Evolutionary conservation across 1,140 invertebrate genomes (phyloP).

Genomic region (Nephotettix cincticeps): DNA sequence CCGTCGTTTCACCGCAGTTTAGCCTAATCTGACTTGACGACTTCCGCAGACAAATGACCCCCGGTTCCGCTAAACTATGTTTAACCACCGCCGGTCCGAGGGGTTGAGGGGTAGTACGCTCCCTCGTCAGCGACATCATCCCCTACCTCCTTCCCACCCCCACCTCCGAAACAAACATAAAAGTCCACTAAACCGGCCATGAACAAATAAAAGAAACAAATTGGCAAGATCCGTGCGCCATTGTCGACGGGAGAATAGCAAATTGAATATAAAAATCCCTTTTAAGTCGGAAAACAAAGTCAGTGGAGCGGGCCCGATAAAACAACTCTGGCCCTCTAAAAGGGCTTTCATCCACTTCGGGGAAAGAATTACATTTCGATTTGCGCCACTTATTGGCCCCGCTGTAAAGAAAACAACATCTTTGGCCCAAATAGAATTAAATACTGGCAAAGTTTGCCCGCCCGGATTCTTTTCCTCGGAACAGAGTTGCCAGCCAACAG

Average conservation of each 20-base stretch:
- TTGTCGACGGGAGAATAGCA: slow-evolving; percentile 26
- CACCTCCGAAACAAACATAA: slow-evolving; percentile 22
- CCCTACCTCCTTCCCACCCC: background rate
- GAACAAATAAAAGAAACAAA: slow-evolving; percentile 24
- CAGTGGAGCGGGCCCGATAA: slow-evolving; percentile 13
- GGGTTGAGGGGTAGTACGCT: background rate
- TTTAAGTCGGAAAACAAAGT: slow-evolving; percentile 28
- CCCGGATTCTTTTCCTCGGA: too few species aligned
- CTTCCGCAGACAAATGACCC: too few species aligned
- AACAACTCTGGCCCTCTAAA: slow-evolving; percentile 24
- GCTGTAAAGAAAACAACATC: slow-evolving; percentile 22
- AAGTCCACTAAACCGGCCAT: slow-evolving; percentile 21
- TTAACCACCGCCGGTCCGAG: background rate
- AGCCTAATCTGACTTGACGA: too few species aligned
- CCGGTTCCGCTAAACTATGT: background rate
- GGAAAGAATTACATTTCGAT: slow-evolving; percentile 30
- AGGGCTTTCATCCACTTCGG: slow-evolving; percentile 26
- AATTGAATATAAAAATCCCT: slow-evolving; percentile 31
- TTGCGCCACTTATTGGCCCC: slow-evolving; percentile 24
- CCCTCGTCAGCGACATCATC: background rate
- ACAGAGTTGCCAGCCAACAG: too few species aligned
- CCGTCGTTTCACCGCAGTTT: too few species aligned
- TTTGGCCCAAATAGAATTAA: slow-evolving; percentile 22
- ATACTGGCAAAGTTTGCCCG: background rate
- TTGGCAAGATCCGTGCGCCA: slow-evolving; percentile 8